phyloP scores from a whole-genome alignment of 2,888 invertebrate genomes.

The Neoaliturus tenellus region DNA sequence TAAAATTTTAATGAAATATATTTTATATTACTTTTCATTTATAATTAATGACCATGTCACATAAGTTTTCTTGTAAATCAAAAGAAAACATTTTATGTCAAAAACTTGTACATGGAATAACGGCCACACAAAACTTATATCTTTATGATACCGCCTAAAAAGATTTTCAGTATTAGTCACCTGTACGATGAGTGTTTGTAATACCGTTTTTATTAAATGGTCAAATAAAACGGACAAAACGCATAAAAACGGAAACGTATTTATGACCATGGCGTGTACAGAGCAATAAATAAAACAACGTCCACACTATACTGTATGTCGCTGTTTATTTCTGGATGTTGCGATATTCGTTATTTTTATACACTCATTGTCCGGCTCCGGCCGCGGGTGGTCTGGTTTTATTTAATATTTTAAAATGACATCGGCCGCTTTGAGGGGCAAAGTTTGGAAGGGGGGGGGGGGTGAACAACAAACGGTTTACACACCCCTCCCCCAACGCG shows the following conservation, averaged over 20 bases:
- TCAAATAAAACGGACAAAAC: background rate
- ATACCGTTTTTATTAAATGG: background rate
- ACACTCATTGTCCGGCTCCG: background rate
- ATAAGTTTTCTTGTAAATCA: too few species aligned
- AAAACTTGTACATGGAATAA: too few species aligned
- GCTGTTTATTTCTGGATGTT: background rate
- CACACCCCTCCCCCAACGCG: background rate
- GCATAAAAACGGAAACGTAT: background rate
- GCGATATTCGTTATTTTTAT: background rate
- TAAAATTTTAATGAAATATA: too few species aligned
- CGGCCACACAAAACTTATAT: too few species aligned
- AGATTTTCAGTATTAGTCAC: too few species aligned
- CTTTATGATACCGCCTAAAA: too few species aligned
- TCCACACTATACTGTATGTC: background rate
- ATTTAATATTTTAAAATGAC: slow-evolving; percentile 46
- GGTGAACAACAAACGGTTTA: slow-evolving; percentile 11
- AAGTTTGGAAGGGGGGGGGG: background rate
- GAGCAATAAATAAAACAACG: background rate
- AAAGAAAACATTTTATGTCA: too few species aligned
- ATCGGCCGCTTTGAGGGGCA: slow-evolving; percentile 5
- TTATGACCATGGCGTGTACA: background rate
- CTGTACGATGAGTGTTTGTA: too few species aligned
- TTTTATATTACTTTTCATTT: too few species aligned
- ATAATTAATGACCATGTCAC: too few species aligned
- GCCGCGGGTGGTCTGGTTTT: background rate